Percentiles rank a stretch among this genome's conserved stretches.
Conservation (phyloP, 2,113 vertebrate species). For the Fregetta grallaria region DNA sequence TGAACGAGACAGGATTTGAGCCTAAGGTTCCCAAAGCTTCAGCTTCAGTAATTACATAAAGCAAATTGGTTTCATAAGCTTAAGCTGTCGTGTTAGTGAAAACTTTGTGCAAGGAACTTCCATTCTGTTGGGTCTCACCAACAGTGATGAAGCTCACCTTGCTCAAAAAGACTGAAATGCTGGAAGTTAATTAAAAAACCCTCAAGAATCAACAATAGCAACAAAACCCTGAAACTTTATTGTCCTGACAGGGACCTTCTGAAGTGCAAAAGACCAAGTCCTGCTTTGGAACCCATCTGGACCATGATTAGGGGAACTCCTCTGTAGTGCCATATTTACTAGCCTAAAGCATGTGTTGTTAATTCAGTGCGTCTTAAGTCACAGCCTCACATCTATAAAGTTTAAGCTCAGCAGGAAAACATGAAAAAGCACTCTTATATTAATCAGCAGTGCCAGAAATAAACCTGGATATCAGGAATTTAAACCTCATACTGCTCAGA, state of each 20-base stretch:
- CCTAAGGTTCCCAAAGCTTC: constrained; percentile 28
- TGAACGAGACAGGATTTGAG: constrained; percentile 50
- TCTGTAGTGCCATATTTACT: constrained; percentile 30
- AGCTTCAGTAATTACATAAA: constrained; percentile 26
- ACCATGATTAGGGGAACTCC: not conserved
- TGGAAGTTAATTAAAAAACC: not conserved
- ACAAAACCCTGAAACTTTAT: not conserved
- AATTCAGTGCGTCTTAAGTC: constrained; percentile 17
- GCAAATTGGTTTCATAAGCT: constrained; percentile 62
- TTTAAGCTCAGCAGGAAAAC: constrained; percentile 13
- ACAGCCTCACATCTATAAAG: constrained; percentile 4
- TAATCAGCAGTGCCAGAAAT: constrained; percentile 15
- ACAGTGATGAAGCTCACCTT: not conserved
- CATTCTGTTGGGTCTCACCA: constrained; percentile 26
- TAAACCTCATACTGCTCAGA: constrained; percentile 23
- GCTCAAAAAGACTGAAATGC: constrained; percentile 11
- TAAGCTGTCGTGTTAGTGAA: constrained; percentile 32
- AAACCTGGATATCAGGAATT: constrained; percentile 39
- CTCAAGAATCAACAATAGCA: not conserved
- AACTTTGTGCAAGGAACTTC: constrained; percentile 51
- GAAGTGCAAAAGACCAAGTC: constrained; percentile 12
- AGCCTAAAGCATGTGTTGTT: constrained; percentile 19
- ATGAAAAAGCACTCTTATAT: constrained; percentile 48
- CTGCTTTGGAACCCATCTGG: not conserved
- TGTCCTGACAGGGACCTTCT: constrained; percentile 26